Base-by-base conservation (phyloP, 1,140 invertebrate genomes). In the Heliconius hewitsoni region DNA sequence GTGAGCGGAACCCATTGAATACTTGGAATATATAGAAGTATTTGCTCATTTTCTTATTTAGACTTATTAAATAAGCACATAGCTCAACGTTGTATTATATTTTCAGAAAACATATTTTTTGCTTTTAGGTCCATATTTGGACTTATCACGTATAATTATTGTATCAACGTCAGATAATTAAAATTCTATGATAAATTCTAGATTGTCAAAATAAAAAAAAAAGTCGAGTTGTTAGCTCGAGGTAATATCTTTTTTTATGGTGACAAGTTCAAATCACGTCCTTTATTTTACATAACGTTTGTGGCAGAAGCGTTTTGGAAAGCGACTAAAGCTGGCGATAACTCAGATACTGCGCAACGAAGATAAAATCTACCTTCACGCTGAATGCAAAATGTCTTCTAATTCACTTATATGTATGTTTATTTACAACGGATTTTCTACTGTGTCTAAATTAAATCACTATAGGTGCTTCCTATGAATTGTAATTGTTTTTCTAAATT, bases 231-330 rank as follows among this genome's bases (percentile, higher is more conserved):
- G n/a, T n/a, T n/a, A n/a, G n/a, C 27, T 66, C 23, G 11, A 27
- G 11, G n/a, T 66, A 66, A 27, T 23, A 71, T 71, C 1, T 37
- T 50, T 39, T 30, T 37, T 74, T 78, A 57, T 80, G 71, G 71
- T 42, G 30, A 72, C 74, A 23, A 76, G 71, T 76, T 37, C 37
- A 46, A 77, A 71, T 42, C 70, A 71, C 42, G 27, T 77, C 50
- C 55, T 55, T 80, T 66, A 66, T 66, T 80, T 80, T 52, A 80
- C 74, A 73, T 74, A 76, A 80, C 19, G 74, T 71, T 80, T 79
- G 50, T 73, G 74, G 70, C 71, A 79, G 66, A 74, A 76, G 71
- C 72, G 79, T 80, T 72, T 80, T 80, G 79, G 79, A 80, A 80
- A 80, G 79, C 52, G 37, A 70, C 70, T 77, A 72, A 72, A 77